A percentile compares a stretch with the other conserved stretches of the same genome.
These are phyloP conservation scores for Drosophila antonietae DNA, from an alignment of 2,888 invertebrate genomes.

Conservation along the genomic window DNA sequence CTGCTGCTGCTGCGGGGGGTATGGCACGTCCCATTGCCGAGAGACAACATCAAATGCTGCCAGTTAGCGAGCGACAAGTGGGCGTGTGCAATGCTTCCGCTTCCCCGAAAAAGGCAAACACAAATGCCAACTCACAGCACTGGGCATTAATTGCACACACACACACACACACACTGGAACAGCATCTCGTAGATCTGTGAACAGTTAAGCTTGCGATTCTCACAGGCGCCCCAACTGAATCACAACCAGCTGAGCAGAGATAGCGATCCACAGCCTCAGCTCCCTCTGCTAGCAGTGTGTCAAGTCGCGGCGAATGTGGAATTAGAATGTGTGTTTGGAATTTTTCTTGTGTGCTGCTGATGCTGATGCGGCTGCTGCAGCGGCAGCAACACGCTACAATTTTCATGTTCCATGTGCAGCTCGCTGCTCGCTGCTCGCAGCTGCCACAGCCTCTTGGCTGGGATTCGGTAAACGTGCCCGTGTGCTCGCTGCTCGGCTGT, in stretches of 20 bases:
- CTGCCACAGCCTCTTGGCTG: constrained; percentile 56
- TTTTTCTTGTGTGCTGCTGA: constrained; percentile 37
- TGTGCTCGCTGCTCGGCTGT: constrained; percentile 26
- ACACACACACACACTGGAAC: constrained; percentile 17
- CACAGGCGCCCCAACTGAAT: constrained; percentile 64
- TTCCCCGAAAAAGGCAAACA: constrained; percentile 64
- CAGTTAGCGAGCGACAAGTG: constrained; percentile 70
- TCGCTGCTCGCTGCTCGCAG: constrained; percentile 44
- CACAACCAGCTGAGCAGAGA: constrained; percentile 48
- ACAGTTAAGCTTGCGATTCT: constrained; percentile 68
- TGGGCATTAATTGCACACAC: constrained; percentile 67
- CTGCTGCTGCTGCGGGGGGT: constrained; percentile 42
- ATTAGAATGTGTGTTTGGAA: constrained; percentile 82
- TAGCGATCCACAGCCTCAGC: constrained; percentile 46
- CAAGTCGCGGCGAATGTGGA: constrained; percentile 72
- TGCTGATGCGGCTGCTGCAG: constrained; percentile 15
- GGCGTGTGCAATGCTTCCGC: constrained; percentile 73
- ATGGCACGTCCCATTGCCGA: constrained; percentile 54
- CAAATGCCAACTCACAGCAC: constrained; percentile 49
- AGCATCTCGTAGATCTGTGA: constrained; percentile 56
- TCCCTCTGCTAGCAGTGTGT: constrained; percentile 64
- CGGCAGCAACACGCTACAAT: constrained; percentile 70
- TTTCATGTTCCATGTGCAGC: constrained; percentile 74
- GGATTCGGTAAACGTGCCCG: constrained; percentile 53
- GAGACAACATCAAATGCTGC: constrained; percentile 37